Percentiles rank a stretch among this genome's conserved stretches.
Evolutionary conservation across 2,113 vertebrate genomes (phyloP).

Genomic region (Ochotona princeps): DNA sequence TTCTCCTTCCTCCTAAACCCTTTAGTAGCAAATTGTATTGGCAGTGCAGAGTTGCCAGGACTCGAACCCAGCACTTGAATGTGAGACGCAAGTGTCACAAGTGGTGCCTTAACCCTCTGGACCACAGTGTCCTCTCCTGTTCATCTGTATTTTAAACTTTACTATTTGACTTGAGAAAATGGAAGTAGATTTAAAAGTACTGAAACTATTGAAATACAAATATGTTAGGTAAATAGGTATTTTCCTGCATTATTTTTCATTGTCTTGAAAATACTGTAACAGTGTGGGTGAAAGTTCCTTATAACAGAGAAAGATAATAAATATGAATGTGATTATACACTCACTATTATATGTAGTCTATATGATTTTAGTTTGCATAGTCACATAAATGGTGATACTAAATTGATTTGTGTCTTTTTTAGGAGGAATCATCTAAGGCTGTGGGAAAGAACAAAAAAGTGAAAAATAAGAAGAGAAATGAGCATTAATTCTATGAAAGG

Average conservation of each 20-base stretch:
- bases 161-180: slow-evolving; percentile 18
- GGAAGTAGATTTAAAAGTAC: slow-evolving; percentile 6
- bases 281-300: neutral
- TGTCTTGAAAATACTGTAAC: neutral
- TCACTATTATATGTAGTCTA: neutral
- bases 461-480: slow-evolving; percentile 86
- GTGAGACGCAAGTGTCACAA: no score
- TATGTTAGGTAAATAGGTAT: neutral
- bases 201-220: neutral
- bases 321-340: neutral
- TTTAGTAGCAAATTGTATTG: no score
- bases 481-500: slow-evolving; percentile 79
- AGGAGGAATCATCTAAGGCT: slow-evolving; percentile 87
- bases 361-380: neutral
- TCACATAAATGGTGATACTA: neutral
- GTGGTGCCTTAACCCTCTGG: no score
- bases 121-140: neutral
- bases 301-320: neutral
- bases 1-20: no score
- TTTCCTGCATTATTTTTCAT: slow-evolving; percentile 35
- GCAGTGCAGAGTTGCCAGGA: no score
- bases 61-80: no score
- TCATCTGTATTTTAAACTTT: slow-evolving; percentile 15
- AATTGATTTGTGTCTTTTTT: slow-evolving; percentile 74
- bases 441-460: slow-evolving; percentile 85